Evolutionary conservation across 2,797 vertebrate species (phyloP).

Genomic region (Leucoraja ocellata): DNA sequence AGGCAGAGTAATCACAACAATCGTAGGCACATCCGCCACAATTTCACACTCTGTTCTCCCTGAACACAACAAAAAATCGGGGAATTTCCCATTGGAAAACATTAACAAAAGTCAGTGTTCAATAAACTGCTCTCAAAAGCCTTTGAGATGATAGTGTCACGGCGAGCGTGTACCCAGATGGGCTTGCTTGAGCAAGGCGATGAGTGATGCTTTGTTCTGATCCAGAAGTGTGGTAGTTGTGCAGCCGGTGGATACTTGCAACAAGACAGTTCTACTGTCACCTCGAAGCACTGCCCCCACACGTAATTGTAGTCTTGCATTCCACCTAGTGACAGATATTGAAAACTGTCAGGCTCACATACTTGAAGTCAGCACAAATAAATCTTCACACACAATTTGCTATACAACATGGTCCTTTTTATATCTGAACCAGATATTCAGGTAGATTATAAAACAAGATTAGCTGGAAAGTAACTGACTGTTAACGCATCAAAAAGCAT

Average conservation of each 20-base stretch:
- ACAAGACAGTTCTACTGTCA: constrained; percentile 84
- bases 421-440: background rate
- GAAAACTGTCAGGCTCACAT: constrained; percentile 19
- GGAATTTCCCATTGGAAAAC: background rate
- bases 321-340: constrained; percentile 62
- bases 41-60: background rate
- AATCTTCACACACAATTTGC: constrained; percentile 25
- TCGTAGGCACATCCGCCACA: background rate
- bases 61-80: background rate
- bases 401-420: background rate
- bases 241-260: constrained; percentile 76
- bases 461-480: background rate
- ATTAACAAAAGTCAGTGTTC: background rate
- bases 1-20: background rate
- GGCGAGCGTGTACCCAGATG: constrained; percentile 71
- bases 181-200: constrained; percentile 78
- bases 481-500: background rate
- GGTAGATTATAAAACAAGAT: background rate
- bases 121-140: background rate
- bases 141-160: background rate
- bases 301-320: constrained; percentile 97
- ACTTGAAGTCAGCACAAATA: constrained; percentile 43
- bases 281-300: constrained; percentile 83
- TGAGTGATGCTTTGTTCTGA: constrained; percentile 70
- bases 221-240: constrained; percentile 68